These are phyloP conservation scores for Pollenia amentaria DNA, from an alignment of 2,888 invertebrate species.

Conservation along the genomic window DNA sequence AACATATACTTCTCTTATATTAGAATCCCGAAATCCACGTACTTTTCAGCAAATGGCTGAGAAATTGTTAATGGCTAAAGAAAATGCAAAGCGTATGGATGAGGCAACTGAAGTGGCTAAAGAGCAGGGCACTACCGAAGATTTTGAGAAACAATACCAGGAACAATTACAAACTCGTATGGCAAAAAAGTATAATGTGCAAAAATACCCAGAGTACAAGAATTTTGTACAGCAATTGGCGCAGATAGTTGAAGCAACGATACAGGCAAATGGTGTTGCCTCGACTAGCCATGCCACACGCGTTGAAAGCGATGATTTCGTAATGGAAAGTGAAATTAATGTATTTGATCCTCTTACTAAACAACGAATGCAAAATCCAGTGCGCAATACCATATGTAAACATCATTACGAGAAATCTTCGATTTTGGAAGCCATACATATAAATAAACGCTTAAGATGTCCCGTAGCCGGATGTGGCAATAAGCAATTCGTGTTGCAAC, in stretches of 20 bases:
- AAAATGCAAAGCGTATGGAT: slow-evolving; percentile 66
- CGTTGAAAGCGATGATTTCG: slow-evolving; percentile 76
- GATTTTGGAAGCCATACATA: slow-evolving; percentile 84
- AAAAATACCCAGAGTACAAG: slow-evolving; percentile 74
- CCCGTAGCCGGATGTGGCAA: slow-evolving; percentile 86
- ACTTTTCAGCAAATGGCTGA: slow-evolving; percentile 71
- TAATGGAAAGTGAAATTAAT: slow-evolving; percentile 78
- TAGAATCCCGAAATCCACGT: slow-evolving; percentile 73
- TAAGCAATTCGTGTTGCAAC: slow-evolving; percentile 80
- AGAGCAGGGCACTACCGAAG: slow-evolving; percentile 60
- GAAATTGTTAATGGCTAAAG: slow-evolving; percentile 66
- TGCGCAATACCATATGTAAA: slow-evolving; percentile 85
- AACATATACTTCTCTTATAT: not conserved
- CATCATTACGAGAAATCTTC: slow-evolving; percentile 85
- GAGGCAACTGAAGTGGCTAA: slow-evolving; percentile 69
- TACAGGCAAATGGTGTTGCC: slow-evolving; percentile 6
- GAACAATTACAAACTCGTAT: slow-evolving; percentile 35
- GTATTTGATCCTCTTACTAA: slow-evolving; percentile 86
- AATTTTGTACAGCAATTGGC: slow-evolving; percentile 67
- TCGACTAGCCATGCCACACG: slow-evolving; percentile 38
- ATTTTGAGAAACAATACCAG: slow-evolving; percentile 70
- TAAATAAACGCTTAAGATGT: slow-evolving; percentile 81
- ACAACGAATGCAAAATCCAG: slow-evolving; percentile 85
- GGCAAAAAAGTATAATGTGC: slow-evolving; percentile 67
- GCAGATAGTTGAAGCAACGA: slow-evolving; percentile 66